Percentiles rank a stretch among this genome's conserved stretches.
These are phyloP conservation scores for Cerastoderma edule DNA, from an alignment of 2,888 invertebrate species.

Conservation along the genomic window DNA sequence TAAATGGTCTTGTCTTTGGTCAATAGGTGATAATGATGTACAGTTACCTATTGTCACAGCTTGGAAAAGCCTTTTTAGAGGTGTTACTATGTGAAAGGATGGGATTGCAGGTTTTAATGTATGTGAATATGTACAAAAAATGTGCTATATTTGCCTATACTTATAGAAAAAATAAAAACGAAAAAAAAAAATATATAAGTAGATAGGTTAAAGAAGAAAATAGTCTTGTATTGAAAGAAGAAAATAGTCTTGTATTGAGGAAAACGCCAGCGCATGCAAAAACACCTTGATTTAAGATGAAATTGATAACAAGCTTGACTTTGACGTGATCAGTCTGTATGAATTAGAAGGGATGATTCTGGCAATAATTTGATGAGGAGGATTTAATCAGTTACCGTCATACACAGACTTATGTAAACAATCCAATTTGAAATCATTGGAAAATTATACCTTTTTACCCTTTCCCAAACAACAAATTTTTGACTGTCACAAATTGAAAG, in stretches of 20 bases:
- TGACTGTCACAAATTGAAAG: no score
- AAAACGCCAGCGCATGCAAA: slow-evolving; percentile 9
- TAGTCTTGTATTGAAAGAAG: not conserved
- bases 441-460: no score
- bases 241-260: not conserved
- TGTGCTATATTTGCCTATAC: slow-evolving; percentile 18
- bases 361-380: no score
- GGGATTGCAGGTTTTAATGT: not conserved
- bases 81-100: slow-evolving; percentile 4
- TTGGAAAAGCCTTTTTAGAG: slow-evolving; percentile 20
- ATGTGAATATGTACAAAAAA: not conserved
- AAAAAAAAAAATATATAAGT: not conserved
- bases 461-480: no score
- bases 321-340: no score
- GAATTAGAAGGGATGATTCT: no score
- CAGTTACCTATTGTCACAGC: not conserved
- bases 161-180: slow-evolving; percentile 1
- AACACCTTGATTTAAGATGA: not conserved
- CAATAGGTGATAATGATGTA: not conserved
- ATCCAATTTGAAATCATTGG: no score
- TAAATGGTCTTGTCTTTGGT: not conserved
- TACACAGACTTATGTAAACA: no score
- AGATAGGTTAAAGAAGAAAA: not conserved
- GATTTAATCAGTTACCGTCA: no score
- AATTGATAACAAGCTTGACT: not conserved